Percentiles rank a stretch among this genome's conserved stretches.
These are phyloP conservation scores for Cyprinodon tularosa DNA, from an alignment of 2,113 vertebrate species.

Conservation along the genomic window DNA sequence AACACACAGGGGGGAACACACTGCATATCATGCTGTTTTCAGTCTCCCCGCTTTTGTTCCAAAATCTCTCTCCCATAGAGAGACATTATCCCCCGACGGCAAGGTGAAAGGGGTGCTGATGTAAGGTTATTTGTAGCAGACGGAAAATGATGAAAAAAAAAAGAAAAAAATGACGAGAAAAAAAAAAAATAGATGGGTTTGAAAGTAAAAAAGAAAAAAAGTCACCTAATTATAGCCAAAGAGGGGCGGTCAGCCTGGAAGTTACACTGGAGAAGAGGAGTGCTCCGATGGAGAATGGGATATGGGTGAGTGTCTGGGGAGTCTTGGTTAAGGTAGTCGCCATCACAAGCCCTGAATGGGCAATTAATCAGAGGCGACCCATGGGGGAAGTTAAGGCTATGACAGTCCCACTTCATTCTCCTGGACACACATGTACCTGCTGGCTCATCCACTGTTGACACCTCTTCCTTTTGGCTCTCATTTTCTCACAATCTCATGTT, in stretches of 20 bases:
- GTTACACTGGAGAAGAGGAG: conserved; percentile 36
- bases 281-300: conserved; percentile 63
- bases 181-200: background rate
- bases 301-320: conserved; percentile 73
- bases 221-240: conserved; percentile 71
- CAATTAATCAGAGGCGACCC: conserved; percentile 81
- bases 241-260: conserved; percentile 55
- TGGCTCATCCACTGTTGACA: conserved; percentile 47
- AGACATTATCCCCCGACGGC: conserved; percentile 79
- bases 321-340: conserved; percentile 74
- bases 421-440: conserved; percentile 56
- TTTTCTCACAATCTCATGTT: conserved; percentile 14
- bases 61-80: conserved; percentile 63
- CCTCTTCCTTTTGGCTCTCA: conserved; percentile 37
- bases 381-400: conserved; percentile 64
- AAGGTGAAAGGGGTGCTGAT: conserved; percentile 83
- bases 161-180: background rate
- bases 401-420: conserved; percentile 79
- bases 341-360: conserved; percentile 77
- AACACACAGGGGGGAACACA: conserved; percentile 50
- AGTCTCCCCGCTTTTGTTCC: conserved; percentile 60
- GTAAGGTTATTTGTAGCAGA: conserved; percentile 70
- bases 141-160: conserved; percentile 33
- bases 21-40: conserved; percentile 58
- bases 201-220: conserved; percentile 19